Evolutionary conservation across 2,113 vertebrate genomes (phyloP).

Genomic region (Macrotis lagotis): DNA sequence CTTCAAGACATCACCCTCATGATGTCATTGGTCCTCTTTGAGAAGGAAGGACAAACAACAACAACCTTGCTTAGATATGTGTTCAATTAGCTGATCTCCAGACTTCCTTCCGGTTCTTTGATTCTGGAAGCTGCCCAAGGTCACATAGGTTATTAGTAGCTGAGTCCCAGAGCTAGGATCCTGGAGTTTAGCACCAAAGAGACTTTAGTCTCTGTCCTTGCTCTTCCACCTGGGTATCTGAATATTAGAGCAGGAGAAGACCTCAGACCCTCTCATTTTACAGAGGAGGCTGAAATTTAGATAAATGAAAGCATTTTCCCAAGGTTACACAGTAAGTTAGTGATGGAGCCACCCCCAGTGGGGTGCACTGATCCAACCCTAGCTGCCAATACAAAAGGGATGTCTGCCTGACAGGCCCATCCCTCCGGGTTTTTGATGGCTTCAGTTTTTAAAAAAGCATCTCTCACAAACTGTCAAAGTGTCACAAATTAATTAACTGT

Average conservation of each 20-base stretch:
- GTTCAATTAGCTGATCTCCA: background rate
- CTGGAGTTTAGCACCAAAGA: background rate
- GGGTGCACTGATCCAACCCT: slow-evolving; percentile 35
- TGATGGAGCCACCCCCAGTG: background rate
- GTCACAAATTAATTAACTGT: slow-evolving; percentile 90
- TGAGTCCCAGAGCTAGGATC: background rate
- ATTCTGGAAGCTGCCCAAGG: background rate
- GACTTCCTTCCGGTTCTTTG: background rate
- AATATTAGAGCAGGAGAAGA: background rate
- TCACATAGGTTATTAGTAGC: background rate
- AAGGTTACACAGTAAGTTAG: background rate
- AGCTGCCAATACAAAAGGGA: slow-evolving; percentile 76
- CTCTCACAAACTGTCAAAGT: slow-evolving; percentile 87
- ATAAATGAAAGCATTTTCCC: background rate
- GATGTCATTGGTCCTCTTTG: background rate
- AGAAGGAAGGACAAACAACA: background rate
- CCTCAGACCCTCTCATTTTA: background rate
- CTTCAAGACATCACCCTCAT: background rate
- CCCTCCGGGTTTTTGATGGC: slow-evolving; percentile 80
- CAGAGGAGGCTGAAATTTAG: background rate
- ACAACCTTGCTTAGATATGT: background rate
- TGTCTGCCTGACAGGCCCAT: slow-evolving; percentile 82
- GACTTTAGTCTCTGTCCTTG: background rate
- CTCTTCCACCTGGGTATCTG: background rate
- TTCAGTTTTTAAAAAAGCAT: slow-evolving; percentile 78